Percentiles rank a stretch among this genome's conserved stretches.
Evolutionary conservation across 2,797 vertebrate genomes (phyloP).

Genomic region (Acestrorhynchus altus): DNA sequence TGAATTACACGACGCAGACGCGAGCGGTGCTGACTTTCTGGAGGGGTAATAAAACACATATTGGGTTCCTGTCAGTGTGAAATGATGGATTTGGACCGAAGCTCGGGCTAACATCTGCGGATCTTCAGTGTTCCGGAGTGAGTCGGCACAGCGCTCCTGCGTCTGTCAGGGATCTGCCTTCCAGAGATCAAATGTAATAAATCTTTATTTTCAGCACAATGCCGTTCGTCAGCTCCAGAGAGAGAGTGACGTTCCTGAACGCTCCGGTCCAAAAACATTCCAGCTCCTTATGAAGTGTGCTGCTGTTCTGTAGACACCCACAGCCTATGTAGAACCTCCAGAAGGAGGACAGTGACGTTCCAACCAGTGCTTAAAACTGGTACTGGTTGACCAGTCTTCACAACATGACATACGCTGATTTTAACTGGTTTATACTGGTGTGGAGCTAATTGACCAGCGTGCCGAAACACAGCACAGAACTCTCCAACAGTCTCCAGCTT

Average conservation of each 20-base stretch:
- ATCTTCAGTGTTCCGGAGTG: conserved; percentile 21
- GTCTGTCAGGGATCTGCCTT: conserved; percentile 2
- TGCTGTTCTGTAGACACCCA: too few relatives aligned
- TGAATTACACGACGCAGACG: not conserved
- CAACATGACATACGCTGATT: too few relatives aligned
- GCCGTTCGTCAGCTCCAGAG: conserved; percentile 38
- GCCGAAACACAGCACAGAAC: too few relatives aligned
- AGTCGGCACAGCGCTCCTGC: not conserved
- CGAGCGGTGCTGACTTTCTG: not conserved
- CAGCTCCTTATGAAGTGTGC: not conserved
- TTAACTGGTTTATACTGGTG: too few relatives aligned
- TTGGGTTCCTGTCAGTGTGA: conserved; percentile 4
- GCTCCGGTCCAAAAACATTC: not conserved
- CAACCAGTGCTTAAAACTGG: too few relatives aligned
- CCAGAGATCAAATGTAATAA: conserved; percentile 35
- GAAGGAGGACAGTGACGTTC: too few relatives aligned
- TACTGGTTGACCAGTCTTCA: too few relatives aligned
- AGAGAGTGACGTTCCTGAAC: conserved; percentile 60
- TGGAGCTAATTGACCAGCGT: too few relatives aligned
- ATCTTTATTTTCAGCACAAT: conserved; percentile 22
- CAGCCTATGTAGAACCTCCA: too few relatives aligned
- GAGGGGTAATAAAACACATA: conserved; percentile 4
- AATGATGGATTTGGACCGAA: conserved; percentile 18
- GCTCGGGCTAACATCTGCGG: conserved; percentile 28
- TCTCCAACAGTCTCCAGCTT: not conserved